Base-by-base conservation (phyloP, 2,113 vertebrate genomes). In the Mionectes macconnelli region DNA sequence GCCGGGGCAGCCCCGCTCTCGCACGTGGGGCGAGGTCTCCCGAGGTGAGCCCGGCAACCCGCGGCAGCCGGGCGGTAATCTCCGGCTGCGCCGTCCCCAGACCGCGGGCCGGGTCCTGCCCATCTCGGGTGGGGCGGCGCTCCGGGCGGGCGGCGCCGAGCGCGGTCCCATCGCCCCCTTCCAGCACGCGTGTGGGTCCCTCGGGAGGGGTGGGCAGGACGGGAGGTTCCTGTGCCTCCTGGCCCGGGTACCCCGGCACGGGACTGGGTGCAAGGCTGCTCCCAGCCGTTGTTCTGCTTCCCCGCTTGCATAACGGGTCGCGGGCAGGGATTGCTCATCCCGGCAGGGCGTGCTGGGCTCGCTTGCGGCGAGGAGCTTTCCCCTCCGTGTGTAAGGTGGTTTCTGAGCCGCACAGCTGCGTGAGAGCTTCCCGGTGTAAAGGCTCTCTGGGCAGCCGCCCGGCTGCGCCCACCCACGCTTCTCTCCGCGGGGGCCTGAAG, bases 241-340 rank as follows among this genome's bases (percentile, higher is more conserved):
- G 14, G 21, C 6, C 19, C 19, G 6, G 21, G 25, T 14, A 4
- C 8, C 39, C 17, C 35, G 31, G 53, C 40, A 12, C 19, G 18
- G 37, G 31, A 7, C 9, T 12, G 35, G 5, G 10, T n/a, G 44
- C 55, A 1, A 40, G 37, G 62, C 53, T 35, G 74, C 55, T 49
- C 31, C 12, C 70, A 1, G 78, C 56, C 79, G 0, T 27, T 21
- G 56, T 39, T 56, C 21, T 15, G 40, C 31, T 67, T 49, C 57
- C 4, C 75, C 15, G 18, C 24, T 72, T 64, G 87, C 76, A n/a
- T 96, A 96, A 55, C 90, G 94, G 96, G 21, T 47, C 50, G 37
- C 60, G 77, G 84, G 9, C 59, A 52, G 84, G 81, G 35, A 19
- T 83, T 63, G 89, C 92, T 89, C 50, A 53, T 81, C 73, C n/a